Evolutionary conservation across 2,113 vertebrate genomes (phyloP), one percentile per base, ranked within the genome.

Genomic region (Scartelaos histophorus): DNA sequence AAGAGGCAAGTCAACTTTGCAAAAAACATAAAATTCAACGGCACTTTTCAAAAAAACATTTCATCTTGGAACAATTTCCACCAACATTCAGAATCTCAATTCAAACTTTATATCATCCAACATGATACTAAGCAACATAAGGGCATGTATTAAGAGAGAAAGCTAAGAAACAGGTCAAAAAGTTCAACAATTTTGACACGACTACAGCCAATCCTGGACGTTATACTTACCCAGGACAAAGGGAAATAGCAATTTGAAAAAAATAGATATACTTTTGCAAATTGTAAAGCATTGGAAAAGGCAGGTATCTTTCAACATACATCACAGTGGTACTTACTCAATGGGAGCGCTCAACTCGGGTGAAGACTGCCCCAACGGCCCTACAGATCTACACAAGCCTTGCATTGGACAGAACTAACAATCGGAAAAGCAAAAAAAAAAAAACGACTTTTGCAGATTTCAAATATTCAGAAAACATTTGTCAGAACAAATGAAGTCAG

Each of bases 321-420:
- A 74, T 89, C 82, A 87, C 80, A 77, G 82, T 79, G 81, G 95
- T 99, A 99, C 98, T 98, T 98, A 98, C 97, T 98, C 95, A 94
- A 89, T 58, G 77, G 95, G 94, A 95, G 96, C 95, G 95, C 95
- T 97, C 95, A 94, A 93, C 93, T 95, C 93, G 95, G 96, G 94
- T 93, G 96, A 94, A 88, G 95, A 96, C 94, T 95, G 96, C 95
- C 94, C 94, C 94, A 94, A 94, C 94, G 96, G 92, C 94, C 95
- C 96, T 97, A 97, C 85, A 92, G 92, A 94, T 92, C 95, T 96
- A 96, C 88, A 56, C 54, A 60, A 92, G 66, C 81, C 87, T 90
- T 78, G 88, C 71, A 79, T 91, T 95, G 94, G 95, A 94, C 95
- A 94, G 93, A 97, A 95, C 95, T 94, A 95, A 96, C 94, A 97